These are phyloP conservation scores for Microcebus tavaratra DNA, from an alignment of 2,113 vertebrate species.

Conservation along the genomic window DNA sequence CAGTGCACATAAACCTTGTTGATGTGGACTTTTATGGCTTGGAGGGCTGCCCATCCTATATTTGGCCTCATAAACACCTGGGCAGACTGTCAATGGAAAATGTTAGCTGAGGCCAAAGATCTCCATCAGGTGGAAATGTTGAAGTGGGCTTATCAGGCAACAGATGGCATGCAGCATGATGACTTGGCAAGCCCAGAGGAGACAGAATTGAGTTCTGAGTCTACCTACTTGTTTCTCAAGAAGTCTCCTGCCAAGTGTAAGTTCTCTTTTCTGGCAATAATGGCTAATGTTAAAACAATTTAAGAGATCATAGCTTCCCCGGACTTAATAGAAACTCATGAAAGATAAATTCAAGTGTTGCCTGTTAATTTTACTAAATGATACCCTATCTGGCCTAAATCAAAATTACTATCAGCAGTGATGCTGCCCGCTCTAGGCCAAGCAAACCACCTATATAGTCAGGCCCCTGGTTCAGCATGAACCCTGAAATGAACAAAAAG, in stretches of 20 bases:
- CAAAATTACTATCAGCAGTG: not conserved
- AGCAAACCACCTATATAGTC: not conserved
- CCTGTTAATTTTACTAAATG: not conserved
- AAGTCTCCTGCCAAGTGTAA: not conserved
- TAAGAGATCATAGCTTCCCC: not conserved
- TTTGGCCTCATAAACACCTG: not conserved
- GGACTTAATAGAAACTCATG: not conserved
- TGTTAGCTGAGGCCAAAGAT: not conserved
- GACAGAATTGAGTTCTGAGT: not conserved
- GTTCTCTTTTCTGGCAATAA: not conserved
- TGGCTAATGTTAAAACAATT: not conserved
- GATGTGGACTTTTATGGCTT: constrained; percentile 1
- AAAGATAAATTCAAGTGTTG: not conserved
- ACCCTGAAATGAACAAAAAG: not conserved
- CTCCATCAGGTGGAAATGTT: not conserved
- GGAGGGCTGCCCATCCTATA: not conserved
- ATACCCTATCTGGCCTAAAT: not conserved
- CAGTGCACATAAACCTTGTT: not conserved
- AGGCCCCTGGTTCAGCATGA: not conserved
- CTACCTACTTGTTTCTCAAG: not conserved
- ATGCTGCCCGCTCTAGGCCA: not conserved
- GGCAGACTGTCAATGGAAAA: constrained; percentile 6
- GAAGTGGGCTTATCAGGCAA: not conserved
- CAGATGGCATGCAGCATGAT: not conserved
- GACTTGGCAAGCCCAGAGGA: not conserved